Percentiles rank a stretch among this genome's conserved stretches.
Conservation (phyloP, 1,140 invertebrate genomes). For the Hyphantria cunea region DNA sequence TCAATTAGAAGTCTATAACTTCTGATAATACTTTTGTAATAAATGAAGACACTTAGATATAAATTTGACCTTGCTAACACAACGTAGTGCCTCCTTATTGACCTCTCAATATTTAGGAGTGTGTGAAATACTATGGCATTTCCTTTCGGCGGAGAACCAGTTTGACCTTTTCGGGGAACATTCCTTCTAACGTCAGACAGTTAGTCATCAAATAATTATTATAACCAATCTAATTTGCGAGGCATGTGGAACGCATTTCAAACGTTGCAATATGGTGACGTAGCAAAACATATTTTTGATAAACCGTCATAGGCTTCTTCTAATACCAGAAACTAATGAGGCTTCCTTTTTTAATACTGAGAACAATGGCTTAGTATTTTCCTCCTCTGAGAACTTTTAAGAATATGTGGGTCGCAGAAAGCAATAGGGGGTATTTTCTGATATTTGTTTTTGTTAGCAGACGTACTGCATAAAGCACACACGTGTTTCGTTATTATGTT, state of each 20-base stretch:
- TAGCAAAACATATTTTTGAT: background rate
- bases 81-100: conserved; percentile 1
- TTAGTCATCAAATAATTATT: conserved; percentile 51
- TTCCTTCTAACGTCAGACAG: conserved; percentile 38
- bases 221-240: conserved; percentile 25
- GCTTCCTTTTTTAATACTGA: too few species aligned
- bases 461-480: too few species aligned
- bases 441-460: too few species aligned
- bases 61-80: background rate
- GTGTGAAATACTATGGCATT: conserved; percentile 39
- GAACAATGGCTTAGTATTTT: too few species aligned
- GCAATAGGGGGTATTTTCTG: too few species aligned
- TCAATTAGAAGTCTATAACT: too few species aligned
- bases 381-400: background rate
- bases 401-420: background rate
- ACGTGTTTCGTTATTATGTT: too few species aligned
- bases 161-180: conserved; percentile 41
- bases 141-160: conserved; percentile 43
- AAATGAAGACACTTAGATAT: too few species aligned
- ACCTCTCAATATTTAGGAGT: background rate
- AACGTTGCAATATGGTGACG: conserved; percentile 12
- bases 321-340: background rate
- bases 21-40: too few species aligned
- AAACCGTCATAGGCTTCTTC: background rate
- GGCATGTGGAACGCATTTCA: conserved; percentile 32